Base-by-base conservation (phyloP, 1,140 invertebrate species). In the Lanistes nyassanus region DNA sequence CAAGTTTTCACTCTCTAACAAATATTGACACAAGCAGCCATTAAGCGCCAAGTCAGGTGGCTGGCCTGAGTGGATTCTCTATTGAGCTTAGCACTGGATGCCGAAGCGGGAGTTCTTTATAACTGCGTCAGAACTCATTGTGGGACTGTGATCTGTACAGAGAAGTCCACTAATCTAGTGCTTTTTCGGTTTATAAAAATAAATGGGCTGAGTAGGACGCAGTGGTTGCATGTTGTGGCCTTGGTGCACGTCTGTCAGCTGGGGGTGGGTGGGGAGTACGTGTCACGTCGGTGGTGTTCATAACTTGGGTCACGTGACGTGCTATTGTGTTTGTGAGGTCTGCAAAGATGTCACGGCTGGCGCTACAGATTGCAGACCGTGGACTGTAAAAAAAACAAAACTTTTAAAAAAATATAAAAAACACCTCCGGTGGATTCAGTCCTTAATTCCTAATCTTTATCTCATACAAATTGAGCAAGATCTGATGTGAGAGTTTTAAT, bases 1-100 rank as follows among this genome's bases (percentile, higher is more conserved):
- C 13, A 60, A n/a, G 29, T 60, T 60, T 60, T 60, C 56, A 60
- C 56, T 60, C 56, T 60, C 56, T 60, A 11, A 60, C 56, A 60
- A 60, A 60, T 23, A 60, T 60, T 60, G 56, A 60, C 56, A 31
- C 56, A 60, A 31, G n/a, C 56, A 60, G 29, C n/a, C 23, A 60
- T 60, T 60, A 60, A 31, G 11, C 56, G 9, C 29, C 13, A 23
- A 1, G 11, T 60, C 9, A 1, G 11, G 56, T 23, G 11, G n/a
- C 23, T 26, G 13, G 56, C 6, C n/a, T 16, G 56, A 60, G n/a
- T 11, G 56, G n/a, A 23, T 53, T 23, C 23, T 11, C 56, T 23
- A 1, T 60, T 60, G 56, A 1, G 1, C 56, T n/a, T 23, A 23
- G 56, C 6, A 23, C 29, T 60, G 56, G 56, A 9, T 58, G 56